Conservation (phyloP, 2,113 vertebrate genomes). For the Anser cygnoides region DNA sequence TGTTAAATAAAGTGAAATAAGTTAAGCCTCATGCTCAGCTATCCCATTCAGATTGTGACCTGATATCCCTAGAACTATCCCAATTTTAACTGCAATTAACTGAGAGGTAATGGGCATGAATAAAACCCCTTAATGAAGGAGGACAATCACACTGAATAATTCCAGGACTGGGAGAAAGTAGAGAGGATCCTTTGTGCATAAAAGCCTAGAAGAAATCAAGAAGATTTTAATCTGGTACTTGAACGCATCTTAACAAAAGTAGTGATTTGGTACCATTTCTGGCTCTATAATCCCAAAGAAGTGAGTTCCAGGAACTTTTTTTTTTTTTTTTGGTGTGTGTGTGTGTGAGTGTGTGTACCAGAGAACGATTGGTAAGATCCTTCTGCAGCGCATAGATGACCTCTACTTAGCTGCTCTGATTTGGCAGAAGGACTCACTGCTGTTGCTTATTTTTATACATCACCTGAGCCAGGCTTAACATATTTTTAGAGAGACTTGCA, state of each 20-base stretch:
- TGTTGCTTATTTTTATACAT: neutral
- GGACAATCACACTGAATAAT: neutral
- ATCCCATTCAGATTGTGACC: neutral
- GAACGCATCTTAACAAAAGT: neutral
- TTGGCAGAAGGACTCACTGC: neutral
- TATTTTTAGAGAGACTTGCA: neutral
- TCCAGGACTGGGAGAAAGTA: neutral
- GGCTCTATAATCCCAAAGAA: neutral
- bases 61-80: neutral
- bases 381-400: neutral
- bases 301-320: neutral
- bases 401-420: accelerated
- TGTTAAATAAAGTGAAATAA: neutral
- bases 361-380: neutral
- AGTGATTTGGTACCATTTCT: neutral
- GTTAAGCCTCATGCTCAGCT: neutral
- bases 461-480: neutral
- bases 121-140: neutral
- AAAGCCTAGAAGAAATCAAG: neutral
- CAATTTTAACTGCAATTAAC: neutral
- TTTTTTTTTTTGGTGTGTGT: no score
- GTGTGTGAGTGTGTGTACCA: neutral
- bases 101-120: neutral
- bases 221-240: neutral
- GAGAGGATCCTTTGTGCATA: neutral